phyloP scores from a whole-genome alignment of 2,888 invertebrate species.

The Sthenelais limicola region DNA sequence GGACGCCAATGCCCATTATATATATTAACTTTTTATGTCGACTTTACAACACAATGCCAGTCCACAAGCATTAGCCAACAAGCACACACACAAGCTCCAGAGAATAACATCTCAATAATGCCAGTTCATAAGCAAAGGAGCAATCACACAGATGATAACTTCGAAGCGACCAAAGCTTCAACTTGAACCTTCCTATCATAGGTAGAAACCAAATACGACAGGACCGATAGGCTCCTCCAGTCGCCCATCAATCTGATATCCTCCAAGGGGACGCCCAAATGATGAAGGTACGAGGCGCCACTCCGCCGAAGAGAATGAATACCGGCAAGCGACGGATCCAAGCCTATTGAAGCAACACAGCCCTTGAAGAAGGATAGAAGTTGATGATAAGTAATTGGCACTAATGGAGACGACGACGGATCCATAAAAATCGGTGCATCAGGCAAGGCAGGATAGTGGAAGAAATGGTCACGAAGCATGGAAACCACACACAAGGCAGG shows the following conservation, averaged over 20 bases:
- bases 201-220: background rate
- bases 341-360: background rate
- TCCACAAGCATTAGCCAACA: too few relatives aligned
- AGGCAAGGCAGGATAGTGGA: background rate
- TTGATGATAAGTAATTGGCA: background rate
- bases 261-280: constrained; percentile 1
- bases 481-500: background rate
- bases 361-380: background rate
- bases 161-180: too few relatives aligned
- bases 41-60: too few relatives aligned
- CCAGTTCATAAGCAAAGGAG: too few relatives aligned
- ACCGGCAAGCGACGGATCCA: background rate
- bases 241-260: background rate
- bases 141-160: too few relatives aligned
- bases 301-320: background rate
- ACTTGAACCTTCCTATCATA: background rate
- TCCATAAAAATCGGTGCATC: background rate
- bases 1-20: too few relatives aligned
- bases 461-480: background rate
- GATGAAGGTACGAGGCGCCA: background rate
- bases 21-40: too few relatives aligned
- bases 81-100: too few relatives aligned
- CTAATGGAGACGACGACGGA: background rate
- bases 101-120: too few relatives aligned
- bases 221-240: background rate